These are phyloP conservation scores for Teleopsis dalmanni DNA, from an alignment of 1,140 invertebrate species.

Conservation along the genomic window DNA sequence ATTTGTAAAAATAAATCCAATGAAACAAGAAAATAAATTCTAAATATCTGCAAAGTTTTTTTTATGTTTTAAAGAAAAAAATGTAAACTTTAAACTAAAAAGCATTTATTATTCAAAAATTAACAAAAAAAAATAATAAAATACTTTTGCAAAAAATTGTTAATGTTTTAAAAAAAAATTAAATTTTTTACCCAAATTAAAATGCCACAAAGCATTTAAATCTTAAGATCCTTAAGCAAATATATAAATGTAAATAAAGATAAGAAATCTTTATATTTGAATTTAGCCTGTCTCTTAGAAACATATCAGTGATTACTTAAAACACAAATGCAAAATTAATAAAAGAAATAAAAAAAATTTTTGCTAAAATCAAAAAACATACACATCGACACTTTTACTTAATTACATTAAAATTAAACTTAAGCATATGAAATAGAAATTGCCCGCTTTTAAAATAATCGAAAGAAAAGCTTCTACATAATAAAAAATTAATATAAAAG, in stretches of 20 bases:
- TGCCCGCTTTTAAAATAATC: too few relatives aligned
- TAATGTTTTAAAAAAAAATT: slow-evolving; percentile 4
- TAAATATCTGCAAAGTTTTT: neutral
- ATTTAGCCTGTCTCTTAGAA: slow-evolving; percentile 8
- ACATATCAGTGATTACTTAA: slow-evolving; percentile 12
- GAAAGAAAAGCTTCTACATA: too few relatives aligned
- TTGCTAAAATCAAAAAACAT: too few relatives aligned
- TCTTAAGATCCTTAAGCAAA: neutral
- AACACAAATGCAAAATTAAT: too few relatives aligned
- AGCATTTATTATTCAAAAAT: slow-evolving; percentile 8
- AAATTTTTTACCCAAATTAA: neutral
- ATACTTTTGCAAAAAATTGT: neutral
- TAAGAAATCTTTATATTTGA: neutral
- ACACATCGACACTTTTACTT: too few relatives aligned
- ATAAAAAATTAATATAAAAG: too few relatives aligned
- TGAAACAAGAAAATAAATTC: too few relatives aligned
- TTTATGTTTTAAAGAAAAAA: slow-evolving; percentile 1
- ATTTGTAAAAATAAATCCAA: too few relatives aligned
- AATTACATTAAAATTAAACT: too few relatives aligned
- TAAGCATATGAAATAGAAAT: too few relatives aligned
- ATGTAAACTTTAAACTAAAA: slow-evolving; percentile 1
- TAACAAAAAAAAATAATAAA: neutral
- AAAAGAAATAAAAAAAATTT: too few relatives aligned
- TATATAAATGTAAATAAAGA: slow-evolving; percentile 1
- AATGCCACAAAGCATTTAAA: neutral